These are phyloP conservation scores for Mionectes olivaceus DNA, from an alignment of 2,797 vertebrate species.

Conservation along the genomic window DNA sequence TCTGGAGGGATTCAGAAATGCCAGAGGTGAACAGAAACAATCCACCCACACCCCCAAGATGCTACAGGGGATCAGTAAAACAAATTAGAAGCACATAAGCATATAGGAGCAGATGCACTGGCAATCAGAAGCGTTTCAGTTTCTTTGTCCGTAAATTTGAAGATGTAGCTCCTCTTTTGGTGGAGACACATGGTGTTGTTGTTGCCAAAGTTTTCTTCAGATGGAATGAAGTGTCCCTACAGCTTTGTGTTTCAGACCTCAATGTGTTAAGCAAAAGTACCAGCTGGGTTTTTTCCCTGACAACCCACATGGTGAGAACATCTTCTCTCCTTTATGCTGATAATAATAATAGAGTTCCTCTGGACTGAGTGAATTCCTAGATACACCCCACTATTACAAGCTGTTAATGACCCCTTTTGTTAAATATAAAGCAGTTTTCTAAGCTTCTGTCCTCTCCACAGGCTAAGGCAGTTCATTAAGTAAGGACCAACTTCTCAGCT, in stretches of 20 bases:
- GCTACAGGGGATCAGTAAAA: neutral
- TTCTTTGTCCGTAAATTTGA: neutral
- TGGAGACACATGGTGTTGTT: neutral
- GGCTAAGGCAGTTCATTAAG: neutral
- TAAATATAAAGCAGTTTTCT: neutral
- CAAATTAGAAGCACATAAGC: neutral
- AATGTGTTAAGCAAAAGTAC: neutral
- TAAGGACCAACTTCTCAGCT: neutral
- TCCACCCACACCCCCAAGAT: neutral
- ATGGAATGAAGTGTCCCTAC: neutral
- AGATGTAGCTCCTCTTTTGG: neutral
- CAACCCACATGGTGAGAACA: neutral
- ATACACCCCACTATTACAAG: neutral
- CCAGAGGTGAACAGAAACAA: neutral
- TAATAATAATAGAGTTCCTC: neutral
- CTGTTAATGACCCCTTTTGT: neutral
- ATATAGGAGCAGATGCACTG: neutral
- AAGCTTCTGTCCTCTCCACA: neutral
- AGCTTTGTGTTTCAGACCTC: neutral
- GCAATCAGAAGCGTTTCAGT: neutral
- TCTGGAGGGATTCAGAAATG: neutral
- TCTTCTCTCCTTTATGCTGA: neutral
- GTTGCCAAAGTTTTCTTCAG: neutral
- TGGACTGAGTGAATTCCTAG: neutral
- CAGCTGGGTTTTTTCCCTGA: neutral